Conservation (phyloP, 2,888 invertebrate species). For the Pterostichus niger region DNA sequence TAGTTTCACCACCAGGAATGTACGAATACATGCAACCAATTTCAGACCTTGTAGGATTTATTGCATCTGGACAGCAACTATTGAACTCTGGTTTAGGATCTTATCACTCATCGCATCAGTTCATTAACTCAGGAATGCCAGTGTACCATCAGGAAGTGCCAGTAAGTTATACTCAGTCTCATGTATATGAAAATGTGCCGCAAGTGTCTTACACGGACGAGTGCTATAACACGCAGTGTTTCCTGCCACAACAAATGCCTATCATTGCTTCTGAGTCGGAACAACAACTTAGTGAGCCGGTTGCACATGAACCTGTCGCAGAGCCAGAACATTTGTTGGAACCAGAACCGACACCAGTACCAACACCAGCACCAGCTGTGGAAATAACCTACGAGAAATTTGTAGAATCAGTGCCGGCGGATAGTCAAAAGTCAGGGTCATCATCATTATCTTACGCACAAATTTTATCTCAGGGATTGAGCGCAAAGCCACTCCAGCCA, state of each 20-base stretch:
- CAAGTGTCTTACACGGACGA: conserved; percentile 71
- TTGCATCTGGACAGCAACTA: conserved; percentile 77
- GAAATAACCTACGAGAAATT: neutral
- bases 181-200: conserved; percentile 63
- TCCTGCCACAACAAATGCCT: conserved; percentile 68
- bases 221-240: conserved; percentile 71
- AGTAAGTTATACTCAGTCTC: conserved; percentile 43
- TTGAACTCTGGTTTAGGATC: conserved; percentile 78
- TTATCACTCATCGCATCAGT: conserved; percentile 73
- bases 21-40: conserved; percentile 78
- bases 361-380: neutral
- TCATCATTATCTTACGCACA: conserved; percentile 84
- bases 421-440: conserved; percentile 67
- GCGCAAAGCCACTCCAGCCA: conserved; percentile 79
- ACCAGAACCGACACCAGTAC: neutral
- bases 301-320: conserved; percentile 13
- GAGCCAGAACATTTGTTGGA: conserved; percentile 1
- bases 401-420: conserved; percentile 34
- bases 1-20: conserved; percentile 71
- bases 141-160: conserved; percentile 61
- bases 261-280: neutral
- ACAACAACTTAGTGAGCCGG: neutral
- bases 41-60: conserved; percentile 78
- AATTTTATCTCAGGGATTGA: conserved; percentile 84
- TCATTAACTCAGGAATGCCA: conserved; percentile 64